Evolutionary conservation across 2,888 invertebrate genomes (phyloP).

Genomic region (Thelaira solivaga): DNA sequence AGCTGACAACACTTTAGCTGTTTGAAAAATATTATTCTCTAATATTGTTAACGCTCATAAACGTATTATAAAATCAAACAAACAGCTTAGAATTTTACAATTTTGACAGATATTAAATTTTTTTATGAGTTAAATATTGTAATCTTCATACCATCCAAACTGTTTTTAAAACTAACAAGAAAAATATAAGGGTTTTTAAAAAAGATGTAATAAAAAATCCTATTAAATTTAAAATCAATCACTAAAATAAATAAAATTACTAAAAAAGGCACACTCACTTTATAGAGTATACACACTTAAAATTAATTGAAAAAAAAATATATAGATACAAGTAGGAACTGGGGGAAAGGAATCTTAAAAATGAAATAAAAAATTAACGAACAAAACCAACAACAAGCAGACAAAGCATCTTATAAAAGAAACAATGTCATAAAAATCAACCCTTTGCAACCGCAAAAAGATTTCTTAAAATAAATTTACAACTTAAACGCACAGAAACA

Average conservation of each 20-base stretch:
- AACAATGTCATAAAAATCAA: conserved; percentile 49
- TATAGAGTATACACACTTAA: conserved; percentile 40
- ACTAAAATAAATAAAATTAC: conserved; percentile 1
- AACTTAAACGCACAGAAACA: conserved; percentile 35
- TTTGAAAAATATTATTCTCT: too few relatives aligned
- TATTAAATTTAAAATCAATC: conserved; percentile 53
- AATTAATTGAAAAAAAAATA: conserved; percentile 53
- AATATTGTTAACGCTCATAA: too few relatives aligned
- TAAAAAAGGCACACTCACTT: not conserved
- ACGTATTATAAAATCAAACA: not conserved
- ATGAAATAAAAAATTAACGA: conserved; percentile 4
- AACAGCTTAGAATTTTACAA: too few relatives aligned
- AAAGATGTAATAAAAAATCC: conserved; percentile 14
- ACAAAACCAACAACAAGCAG: too few relatives aligned
- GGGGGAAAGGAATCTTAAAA: not conserved
- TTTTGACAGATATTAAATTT: too few relatives aligned
- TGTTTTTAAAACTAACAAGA: not conserved
- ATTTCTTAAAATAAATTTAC: conserved; percentile 49
- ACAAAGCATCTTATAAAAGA: conserved; percentile 1
- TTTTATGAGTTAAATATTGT: not conserved
- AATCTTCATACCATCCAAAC: not conserved
- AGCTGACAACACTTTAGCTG: too few relatives aligned
- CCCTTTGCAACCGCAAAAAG: conserved; percentile 49
- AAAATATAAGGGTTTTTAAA: conserved; percentile 6
- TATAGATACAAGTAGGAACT: too few relatives aligned